Evolutionary conservation across 92 coral and sea anemone genomes (phyloP), one percentile per base, ranked within the genome.

Genomic region (Palythoa grandiflora): DNA sequence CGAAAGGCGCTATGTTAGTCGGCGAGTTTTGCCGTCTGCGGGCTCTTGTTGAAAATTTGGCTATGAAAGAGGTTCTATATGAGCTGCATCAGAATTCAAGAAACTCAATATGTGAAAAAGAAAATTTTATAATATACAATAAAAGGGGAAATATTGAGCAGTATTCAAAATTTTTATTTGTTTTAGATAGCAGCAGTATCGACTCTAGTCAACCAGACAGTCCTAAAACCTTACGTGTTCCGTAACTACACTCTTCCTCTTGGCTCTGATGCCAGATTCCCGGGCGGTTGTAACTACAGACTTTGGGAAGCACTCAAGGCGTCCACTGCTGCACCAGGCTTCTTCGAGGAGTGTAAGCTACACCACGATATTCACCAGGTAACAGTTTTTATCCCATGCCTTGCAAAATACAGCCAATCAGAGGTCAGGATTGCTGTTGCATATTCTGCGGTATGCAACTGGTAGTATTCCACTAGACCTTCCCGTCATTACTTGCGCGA

Each of bases 271-370:
- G 89, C 98, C 21, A 91, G 93, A 80, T 97, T 92, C 80, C 97
- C 93, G n/a, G 93, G 98, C 78, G 94, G 97, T 50, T 97, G 99
- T 78, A 90, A 94, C 51, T 90, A 97, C 90, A 91, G 90, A 50
- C 70, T 95, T 85, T 97, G 98, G 98, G 99, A 97, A 48, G 99
- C 99, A 1, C 86, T 97, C 35, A 89, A 94, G 68, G 99, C 99
- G 1, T 97, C 99, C 10, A 89, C 96, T 71, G 98, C 99, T 7
- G 99, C 99, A 8, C 98, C 99, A 2, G 99, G 99, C 15, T 97
- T 93, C 93, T 97, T 97, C 72, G 99, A 97, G 78, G 99, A 97
- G 77, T 97, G 92, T 83, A 97, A 94, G 91, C 93, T 95, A 66
- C 94, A 93, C 19, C 89, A 91, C 50, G 94, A 95, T 70, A 95